Evolutionary conservation across 2,797 vertebrate species (phyloP).

Genomic region (Cottoperca gobio): DNA sequence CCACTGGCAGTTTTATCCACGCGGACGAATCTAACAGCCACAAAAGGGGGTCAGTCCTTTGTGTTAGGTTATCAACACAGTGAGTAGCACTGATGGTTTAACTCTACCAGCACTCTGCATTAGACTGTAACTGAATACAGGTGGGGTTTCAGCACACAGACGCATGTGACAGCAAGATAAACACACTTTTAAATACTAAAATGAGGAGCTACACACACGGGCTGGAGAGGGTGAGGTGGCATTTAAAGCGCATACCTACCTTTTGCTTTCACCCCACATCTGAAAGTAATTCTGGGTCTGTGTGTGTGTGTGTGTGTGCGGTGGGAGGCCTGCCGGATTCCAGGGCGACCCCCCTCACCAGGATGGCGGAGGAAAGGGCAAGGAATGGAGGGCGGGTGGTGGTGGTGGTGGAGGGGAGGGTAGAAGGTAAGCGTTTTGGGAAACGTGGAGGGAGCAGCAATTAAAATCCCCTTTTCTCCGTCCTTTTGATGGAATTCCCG

Average conservation of each 20-base stretch:
- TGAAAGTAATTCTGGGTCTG: slow-evolving; percentile 83
- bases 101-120: slow-evolving; percentile 34
- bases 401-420: slow-evolving; percentile 27
- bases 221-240: slow-evolving; percentile 55
- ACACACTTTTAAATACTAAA: slow-evolving; percentile 50
- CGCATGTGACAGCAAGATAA: slow-evolving; percentile 57
- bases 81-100: slow-evolving; percentile 7
- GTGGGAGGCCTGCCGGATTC: slow-evolving; percentile 79
- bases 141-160: slow-evolving; percentile 30
- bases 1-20: slow-evolving; percentile 16
- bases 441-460: slow-evolving; percentile 80
- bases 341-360: slow-evolving; percentile 75
- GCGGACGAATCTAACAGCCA: slow-evolving; percentile 19
- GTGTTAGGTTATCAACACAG: slow-evolving; percentile 62
- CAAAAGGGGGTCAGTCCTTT: slow-evolving; percentile 29
- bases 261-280: slow-evolving; percentile 77
- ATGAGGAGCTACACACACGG: slow-evolving; percentile 32
- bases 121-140: slow-evolving; percentile 60
- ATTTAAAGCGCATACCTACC: slow-evolving; percentile 57
- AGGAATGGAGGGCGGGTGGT: slow-evolving; percentile 16
- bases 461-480: slow-evolving; percentile 80
- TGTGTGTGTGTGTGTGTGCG: slow-evolving; percentile 62
- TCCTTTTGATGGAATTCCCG: slow-evolving; percentile 87
- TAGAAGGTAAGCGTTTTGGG: slow-evolving; percentile 81
- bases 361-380: slow-evolving; percentile 64